Base-by-base conservation (phyloP, 2,113 vertebrate species). In the Prinia subflava region DNA sequence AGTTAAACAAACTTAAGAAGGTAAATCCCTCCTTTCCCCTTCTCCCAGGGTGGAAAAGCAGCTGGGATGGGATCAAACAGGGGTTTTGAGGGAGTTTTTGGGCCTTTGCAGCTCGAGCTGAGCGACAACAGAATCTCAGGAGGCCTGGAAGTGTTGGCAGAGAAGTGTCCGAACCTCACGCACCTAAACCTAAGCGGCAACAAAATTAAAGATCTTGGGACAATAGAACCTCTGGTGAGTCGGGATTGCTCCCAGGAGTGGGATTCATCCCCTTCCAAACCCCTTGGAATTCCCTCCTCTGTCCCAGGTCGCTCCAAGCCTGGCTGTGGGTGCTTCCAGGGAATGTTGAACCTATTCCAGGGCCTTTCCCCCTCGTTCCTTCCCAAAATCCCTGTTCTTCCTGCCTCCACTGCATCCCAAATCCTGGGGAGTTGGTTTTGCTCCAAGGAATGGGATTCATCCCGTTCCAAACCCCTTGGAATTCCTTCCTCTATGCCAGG, bases 1-100 rank as follows among this genome's bases (percentile, higher is more conserved):
- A 99, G 98, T 98, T 99, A 98, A 99, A 99, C 97, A 99, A 99
- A 98, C 99, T 99, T 82, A 99, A 99, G 98, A 99, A 99, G 99
- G 99, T 99, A 96, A 85, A 67, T 49, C 21, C 30, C 24, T 11
- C 33, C 27, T 20, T 46, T 5, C 3, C 49, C 50, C 17, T 49
- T 22, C 18, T 7, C 27, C 4, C 0, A 4, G 1, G 21, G 9
- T 1, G 60, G 50, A 15, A 42, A 49, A 87, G 41, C 0, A 6
- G 41, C 49, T 5, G 68, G 39, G 6, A 10, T 2, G 57, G 80
- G 80, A 25, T 24, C 31, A 1, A 2, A 5, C 8, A 21, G 57
- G 69, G n/a, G 18, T 56, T 39, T 19, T 65, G 42, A 56, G 82
- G 50, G 2, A 47, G 6, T 41, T 75, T 46, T 16, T 14, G 57